phyloP scores from a whole-genome alignment of 2,888 invertebrate genomes.

The Hypsopygia costalis region DNA sequence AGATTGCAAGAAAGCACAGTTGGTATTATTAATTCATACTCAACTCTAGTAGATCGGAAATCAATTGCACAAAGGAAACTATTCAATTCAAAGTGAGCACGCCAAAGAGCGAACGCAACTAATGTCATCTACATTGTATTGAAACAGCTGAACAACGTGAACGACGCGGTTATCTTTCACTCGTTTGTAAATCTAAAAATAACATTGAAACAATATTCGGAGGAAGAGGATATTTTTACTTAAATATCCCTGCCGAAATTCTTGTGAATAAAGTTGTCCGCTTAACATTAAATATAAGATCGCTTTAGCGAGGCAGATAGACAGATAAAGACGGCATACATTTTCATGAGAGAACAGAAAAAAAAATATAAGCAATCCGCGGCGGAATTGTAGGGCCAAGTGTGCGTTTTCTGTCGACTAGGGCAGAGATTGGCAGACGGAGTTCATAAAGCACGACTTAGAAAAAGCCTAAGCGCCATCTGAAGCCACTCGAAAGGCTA shows the following conservation, averaged over 20 bases:
- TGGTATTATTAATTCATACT: constrained; percentile 17
- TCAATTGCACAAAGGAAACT: constrained; percentile 10
- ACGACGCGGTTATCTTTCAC: constrained; percentile 31
- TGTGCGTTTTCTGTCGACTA: constrained; percentile 53
- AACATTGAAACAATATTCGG: constrained; percentile 31
- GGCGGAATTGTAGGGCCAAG: constrained; percentile 53
- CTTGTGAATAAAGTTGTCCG: constrained; percentile 56
- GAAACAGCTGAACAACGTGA: constrained; percentile 23
- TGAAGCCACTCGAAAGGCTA: constrained; percentile 37
- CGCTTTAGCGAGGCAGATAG: constrained; percentile 62
- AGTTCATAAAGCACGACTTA: constrained; percentile 21
- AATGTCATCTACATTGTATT: constrained; percentile 4
- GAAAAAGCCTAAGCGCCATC: constrained; percentile 44
- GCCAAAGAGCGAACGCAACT: not conserved
- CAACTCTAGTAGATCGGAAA: constrained; percentile 10
- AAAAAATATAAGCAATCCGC: constrained; percentile 51
- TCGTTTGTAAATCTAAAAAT: constrained; percentile 47
- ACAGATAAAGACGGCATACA: constrained; percentile 65
- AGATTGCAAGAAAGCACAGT: constrained; percentile 31
- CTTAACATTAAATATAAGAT: constrained; percentile 69
- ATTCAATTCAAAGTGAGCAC: constrained; percentile 5
- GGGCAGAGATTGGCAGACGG: constrained; percentile 50
- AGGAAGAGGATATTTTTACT: constrained; percentile 41
- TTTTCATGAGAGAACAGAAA: constrained; percentile 60
- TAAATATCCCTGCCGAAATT: constrained; percentile 43